Percentiles rank a stretch among this genome's conserved stretches.
Conservation (phyloP, 2,113 vertebrate genomes). For the Chunga burmeisteri region DNA sequence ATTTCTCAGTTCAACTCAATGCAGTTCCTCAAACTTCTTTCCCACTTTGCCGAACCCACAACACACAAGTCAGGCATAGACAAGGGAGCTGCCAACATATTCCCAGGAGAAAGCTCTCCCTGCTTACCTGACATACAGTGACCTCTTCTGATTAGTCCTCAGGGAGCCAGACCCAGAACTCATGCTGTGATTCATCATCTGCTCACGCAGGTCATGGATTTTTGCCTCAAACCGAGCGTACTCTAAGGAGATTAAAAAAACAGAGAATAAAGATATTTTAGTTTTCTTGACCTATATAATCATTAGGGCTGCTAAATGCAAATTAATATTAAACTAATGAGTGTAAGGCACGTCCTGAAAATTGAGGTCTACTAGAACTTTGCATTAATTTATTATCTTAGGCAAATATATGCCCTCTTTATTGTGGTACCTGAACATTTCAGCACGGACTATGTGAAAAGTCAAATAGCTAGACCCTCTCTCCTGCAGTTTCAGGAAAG, state of each 20-base stretch:
- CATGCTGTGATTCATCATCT: slow-evolving; percentile 99
- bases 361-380: neutral
- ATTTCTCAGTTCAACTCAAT: neutral
- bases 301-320: neutral
- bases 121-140: slow-evolving; percentile 93
- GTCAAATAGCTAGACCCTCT: neutral
- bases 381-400: neutral
- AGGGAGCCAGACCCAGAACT: slow-evolving; percentile 96
- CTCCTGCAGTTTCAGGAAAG: neutral
- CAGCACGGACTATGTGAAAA: neutral
- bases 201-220: slow-evolving; percentile 98
- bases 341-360: neutral
- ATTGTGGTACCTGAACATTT: neutral
- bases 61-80: neutral
- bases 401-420: neutral
- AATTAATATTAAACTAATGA: slow-evolving; percentile 25
- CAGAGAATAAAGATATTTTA: slow-evolving; percentile 45
- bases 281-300: slow-evolving; percentile 42
- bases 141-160: slow-evolving; percentile 95
- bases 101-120: neutral
- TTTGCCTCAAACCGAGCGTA: slow-evolving; percentile 97
- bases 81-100: neutral
- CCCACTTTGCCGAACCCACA: neutral
- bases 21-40: neutral
- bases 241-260: slow-evolving; percentile 76